A percentile compares a stretch with the other conserved stretches of the same genome.
Evolutionary conservation across 2,113 vertebrate species (phyloP).

Genomic region (Sardina pilchardus): DNA sequence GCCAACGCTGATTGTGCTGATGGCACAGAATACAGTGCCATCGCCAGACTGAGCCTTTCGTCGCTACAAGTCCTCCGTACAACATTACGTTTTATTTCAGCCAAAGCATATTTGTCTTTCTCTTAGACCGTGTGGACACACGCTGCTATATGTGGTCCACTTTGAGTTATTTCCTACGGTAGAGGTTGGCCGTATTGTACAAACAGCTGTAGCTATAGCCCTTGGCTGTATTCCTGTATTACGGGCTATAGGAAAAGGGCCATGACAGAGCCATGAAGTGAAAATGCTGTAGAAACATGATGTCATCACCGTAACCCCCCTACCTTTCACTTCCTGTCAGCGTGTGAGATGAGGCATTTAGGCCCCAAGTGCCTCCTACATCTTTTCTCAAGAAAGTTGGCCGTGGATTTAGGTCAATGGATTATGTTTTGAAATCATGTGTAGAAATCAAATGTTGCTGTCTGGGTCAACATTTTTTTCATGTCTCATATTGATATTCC

Average conservation of each 20-base stretch:
- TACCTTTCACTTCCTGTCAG: not conserved
- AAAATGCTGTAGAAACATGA: not conserved
- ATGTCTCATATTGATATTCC: too few relatives aligned
- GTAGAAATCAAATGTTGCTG: not conserved
- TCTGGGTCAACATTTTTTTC: not conserved
- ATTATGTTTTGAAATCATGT: not conserved
- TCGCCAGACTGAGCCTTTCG: not conserved
- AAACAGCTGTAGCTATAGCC: conserved; percentile 41
- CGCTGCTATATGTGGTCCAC: conserved; percentile 18
- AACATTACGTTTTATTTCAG: conserved; percentile 18
- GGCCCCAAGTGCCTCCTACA: not conserved
- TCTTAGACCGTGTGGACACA: conserved; percentile 31
- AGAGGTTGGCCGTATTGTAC: conserved; percentile 23
- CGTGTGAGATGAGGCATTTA: not conserved
- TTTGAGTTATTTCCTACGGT: conserved; percentile 36
- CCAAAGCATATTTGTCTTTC: conserved; percentile 25
- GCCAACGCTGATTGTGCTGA: not conserved
- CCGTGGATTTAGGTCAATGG: not conserved
- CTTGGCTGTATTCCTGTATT: conserved; percentile 29
- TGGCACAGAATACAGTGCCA: not conserved
- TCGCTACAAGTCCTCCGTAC: not conserved
- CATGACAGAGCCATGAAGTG: not conserved
- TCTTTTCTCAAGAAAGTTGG: not conserved
- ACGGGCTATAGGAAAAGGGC: conserved; percentile 18
- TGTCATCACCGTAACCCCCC: not conserved